Conservation (phyloP, 2,888 invertebrate species). For the Orthosia incerta region DNA sequence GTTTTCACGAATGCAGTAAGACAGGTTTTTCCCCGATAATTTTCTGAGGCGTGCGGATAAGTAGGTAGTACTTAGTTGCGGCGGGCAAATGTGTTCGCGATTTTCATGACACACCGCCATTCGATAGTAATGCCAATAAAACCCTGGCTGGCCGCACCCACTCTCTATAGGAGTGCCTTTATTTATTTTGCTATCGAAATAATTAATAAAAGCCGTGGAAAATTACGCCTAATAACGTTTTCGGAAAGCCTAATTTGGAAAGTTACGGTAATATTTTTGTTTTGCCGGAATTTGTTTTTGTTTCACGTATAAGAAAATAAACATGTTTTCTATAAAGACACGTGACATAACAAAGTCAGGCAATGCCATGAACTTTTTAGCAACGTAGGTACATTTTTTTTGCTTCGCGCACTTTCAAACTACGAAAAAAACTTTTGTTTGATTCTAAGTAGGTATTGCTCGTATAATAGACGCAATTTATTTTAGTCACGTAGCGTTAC, state of each 20-base stretch:
- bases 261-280: background rate
- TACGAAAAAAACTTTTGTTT: background rate
- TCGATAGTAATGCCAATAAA: conserved; percentile 38
- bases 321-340: background rate
- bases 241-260: background rate
- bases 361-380: background rate
- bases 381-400: background rate
- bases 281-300: background rate
- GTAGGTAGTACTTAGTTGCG: background rate
- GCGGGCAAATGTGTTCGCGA: conserved; percentile 22
- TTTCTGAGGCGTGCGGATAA: background rate
- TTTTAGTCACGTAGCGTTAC: conserved; percentile 27
- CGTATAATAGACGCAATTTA: conserved; percentile 26
- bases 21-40: conserved; percentile 10
- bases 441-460: conserved; percentile 1
- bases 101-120: conserved; percentile 53
- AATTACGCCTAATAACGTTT: conserved; percentile 24
- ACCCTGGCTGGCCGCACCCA: conserved; percentile 41
- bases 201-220: conserved; percentile 52
- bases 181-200: conserved; percentile 62
- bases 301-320: background rate
- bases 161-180: conserved; percentile 48
- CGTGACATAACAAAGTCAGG: background rate
- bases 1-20: conserved; percentile 17
- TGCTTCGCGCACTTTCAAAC: background rate